A percentile compares a stretch with the other conserved stretches of the same genome.
Evolutionary conservation across 2,113 vertebrate species (phyloP).

Genomic region (Carettochelys insculpta): DNA sequence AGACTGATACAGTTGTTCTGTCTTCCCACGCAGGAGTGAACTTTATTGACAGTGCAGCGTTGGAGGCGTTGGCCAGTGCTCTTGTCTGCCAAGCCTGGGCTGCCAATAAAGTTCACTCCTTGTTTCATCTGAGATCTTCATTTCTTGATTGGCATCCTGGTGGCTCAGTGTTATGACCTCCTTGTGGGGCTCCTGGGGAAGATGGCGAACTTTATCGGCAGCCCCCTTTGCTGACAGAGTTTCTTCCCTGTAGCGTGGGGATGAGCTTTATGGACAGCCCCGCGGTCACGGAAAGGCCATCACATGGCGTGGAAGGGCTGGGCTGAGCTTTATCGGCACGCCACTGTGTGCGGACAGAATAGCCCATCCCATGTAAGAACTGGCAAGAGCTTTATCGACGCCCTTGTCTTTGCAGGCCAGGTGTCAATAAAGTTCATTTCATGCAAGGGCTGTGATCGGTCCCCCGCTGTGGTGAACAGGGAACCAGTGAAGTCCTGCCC

Average conservation of each 20-base stretch:
- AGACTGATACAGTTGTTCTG: not conserved
- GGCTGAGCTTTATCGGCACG: not conserved
- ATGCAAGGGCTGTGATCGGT: not conserved
- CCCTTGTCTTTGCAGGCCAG: not conserved
- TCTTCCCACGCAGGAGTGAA: not conserved
- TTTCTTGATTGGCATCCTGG: not conserved
- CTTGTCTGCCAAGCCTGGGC: not conserved
- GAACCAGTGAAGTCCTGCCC: not conserved
- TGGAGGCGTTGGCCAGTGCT: not conserved
- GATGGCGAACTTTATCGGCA: not conserved
- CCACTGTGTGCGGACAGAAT: not conserved
- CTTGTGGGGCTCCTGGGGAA: not conserved
- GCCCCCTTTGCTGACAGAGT: not conserved
- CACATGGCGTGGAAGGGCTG: not conserved
- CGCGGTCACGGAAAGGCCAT: not conserved
- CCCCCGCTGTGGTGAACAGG: not conserved
- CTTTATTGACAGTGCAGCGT: not conserved
- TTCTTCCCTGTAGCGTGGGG: not conserved
- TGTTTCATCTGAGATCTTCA: not conserved
- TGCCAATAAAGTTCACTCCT: not conserved
- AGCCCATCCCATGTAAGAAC: too few relatives aligned
- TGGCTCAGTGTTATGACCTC: not conserved
- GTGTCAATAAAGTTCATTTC: not conserved
- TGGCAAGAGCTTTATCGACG: not conserved
- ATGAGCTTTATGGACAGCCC: not conserved